Evolutionary conservation across 2,113 vertebrate genomes (phyloP), one percentile per base, ranked within the genome.

Genomic region (Labeo rohita): DNA sequence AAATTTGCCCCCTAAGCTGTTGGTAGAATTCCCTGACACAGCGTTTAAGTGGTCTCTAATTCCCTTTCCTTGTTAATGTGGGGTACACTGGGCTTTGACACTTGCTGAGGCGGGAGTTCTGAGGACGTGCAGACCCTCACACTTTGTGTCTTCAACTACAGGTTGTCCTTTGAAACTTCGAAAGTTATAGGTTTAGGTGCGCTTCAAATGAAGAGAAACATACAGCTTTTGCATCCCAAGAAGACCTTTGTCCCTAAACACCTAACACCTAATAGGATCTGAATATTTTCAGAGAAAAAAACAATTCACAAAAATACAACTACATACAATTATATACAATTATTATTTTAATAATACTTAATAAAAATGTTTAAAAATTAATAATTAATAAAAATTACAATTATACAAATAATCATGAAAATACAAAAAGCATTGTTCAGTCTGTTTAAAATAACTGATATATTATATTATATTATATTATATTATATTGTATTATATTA

Each of bases 1-100:
- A 91, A 90, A 92, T 94, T 91, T 92, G 91, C 91, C 91, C 91
- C 90, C 90, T 86, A 75, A 87, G 85, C 84, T 91, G 88, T 91
- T 91, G 92, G 89, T 83, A 90, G 85, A 91, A 88, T 87, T 93
- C 78, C 91, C 92, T 87, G 86, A 93, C 91, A 87, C 87, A 91
- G 88, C 85, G 86, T 85, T 94, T 91, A 85, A 90, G 91, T 89
- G 87, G 18, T 85, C 70, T 84, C 82, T 84, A 50, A 79, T 63
- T 83, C 68, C 78, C 82, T 74, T 82, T 85, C 84, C 54, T 73
- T 87, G 75, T 80, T 74, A 89, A 83, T 87, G 85, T 68, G 45
- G 72, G 80, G 23, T 59, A 80, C 23, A 59, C 77, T 73, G 16
- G 72, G 70, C 9, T 80, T 63, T 82, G 78, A 83, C 85, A 85